phyloP scores from a whole-genome alignment of 1,140 invertebrate species.

The Eumaeus atala region DNA sequence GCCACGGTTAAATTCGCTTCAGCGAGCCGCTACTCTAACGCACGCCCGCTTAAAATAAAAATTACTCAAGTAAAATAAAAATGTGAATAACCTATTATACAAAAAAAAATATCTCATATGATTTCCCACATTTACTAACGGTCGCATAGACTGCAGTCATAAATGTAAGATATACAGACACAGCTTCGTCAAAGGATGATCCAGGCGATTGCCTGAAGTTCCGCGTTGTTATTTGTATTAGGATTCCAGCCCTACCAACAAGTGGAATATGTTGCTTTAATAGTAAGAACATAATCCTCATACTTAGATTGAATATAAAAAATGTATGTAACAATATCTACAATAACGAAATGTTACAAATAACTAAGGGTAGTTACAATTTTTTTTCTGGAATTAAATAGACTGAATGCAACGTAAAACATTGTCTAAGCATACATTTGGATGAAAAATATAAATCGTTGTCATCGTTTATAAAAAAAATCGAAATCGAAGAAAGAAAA shows the following conservation, averaged over 20 bases:
- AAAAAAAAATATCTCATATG: constrained; percentile 47
- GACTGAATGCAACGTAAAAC: constrained; percentile 1
- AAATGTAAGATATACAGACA: neutral
- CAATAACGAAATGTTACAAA: neutral
- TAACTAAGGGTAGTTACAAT: neutral
- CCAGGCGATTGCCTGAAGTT: too few species aligned
- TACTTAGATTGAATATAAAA: constrained; percentile 4
- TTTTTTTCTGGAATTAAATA: neutral
- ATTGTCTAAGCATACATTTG: neutral
- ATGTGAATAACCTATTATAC: constrained; percentile 37
- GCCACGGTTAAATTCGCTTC: neutral
- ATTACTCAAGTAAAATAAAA: constrained; percentile 46
- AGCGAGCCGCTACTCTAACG: constrained; percentile 12
- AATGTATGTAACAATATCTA: constrained; percentile 3
- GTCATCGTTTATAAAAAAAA: neutral
- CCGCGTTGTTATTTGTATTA: neutral
- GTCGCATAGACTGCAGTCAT: neutral
- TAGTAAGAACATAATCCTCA: constrained; percentile 2
- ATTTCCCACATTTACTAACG: constrained; percentile 23
- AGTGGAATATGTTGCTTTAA: neutral
- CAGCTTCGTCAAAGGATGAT: too few species aligned
- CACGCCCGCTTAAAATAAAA: constrained; percentile 41
- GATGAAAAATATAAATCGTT: neutral
- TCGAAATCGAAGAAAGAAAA: neutral
- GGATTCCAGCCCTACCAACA: neutral